phyloP scores from a whole-genome alignment of 1,140 invertebrate species.

The Drosophila pachea region DNA sequence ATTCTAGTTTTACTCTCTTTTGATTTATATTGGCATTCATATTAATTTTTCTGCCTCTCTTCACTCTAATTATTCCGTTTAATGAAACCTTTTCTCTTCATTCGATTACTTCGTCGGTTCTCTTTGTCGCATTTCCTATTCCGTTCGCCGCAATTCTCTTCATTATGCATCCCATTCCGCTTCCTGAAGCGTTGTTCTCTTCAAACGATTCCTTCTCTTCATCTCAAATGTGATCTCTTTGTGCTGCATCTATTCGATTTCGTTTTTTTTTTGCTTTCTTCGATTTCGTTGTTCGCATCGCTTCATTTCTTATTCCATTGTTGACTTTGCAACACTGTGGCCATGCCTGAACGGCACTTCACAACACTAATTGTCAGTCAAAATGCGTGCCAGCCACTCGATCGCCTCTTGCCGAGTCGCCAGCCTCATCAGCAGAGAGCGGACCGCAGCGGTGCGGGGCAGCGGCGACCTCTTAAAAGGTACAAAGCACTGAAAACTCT shows the following conservation, averaged over 20 bases:
- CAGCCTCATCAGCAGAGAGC: conserved; percentile 56
- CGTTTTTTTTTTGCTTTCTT: neutral
- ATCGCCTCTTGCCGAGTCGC: conserved; percentile 6
- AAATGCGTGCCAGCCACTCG: conserved; percentile 10
- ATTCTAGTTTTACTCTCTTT: too few species aligned
- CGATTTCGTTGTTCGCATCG: neutral
- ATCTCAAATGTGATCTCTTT: too few species aligned
- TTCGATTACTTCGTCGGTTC: too few species aligned
- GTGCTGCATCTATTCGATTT: neutral
- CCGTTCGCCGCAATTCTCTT: too few species aligned
- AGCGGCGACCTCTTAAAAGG: conserved; percentile 43
- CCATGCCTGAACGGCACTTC: neutral
- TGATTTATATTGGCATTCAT: too few species aligned
- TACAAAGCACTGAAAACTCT: conserved; percentile 72
- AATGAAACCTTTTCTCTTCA: too few species aligned
- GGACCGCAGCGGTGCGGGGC: conserved; percentile 7
- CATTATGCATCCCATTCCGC: too few species aligned
- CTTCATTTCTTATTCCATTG: neutral
- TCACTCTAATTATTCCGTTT: too few species aligned
- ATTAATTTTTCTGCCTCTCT: too few species aligned
- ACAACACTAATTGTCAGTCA: neutral
- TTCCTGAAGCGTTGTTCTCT: too few species aligned
- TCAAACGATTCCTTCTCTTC: too few species aligned
- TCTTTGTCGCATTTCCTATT: too few species aligned
- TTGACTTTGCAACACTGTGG: conserved; percentile 12